Evolutionary conservation across 2,797 vertebrate species (phyloP), one percentile per base, ranked within the genome.

Genomic region (Spea hammondii): DNA sequence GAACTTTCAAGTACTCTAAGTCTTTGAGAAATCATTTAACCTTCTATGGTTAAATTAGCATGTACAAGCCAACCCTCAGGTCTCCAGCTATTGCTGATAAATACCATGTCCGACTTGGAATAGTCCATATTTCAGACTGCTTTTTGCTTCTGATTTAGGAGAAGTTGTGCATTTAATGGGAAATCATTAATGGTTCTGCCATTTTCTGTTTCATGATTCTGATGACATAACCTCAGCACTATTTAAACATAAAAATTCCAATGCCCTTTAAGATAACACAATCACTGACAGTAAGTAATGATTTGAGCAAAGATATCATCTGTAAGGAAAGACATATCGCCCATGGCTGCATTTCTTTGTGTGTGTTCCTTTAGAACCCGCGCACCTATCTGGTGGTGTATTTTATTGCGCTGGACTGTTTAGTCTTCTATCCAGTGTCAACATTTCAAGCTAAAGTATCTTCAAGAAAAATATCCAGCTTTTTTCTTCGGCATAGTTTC

Each of bases 231-330:
- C n/a, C 64, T 51, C 48, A 55, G 4, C 49, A 55, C 10, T 77
- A 57, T 70, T 70, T 64, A 70, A 70, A 64, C 50, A n/a, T 77
- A 45, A 48, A 77, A 60, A 70, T 77, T 70, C 47, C 67, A 51
- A 49, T 62, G 17, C 55, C 57, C 8, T 11, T 14, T 62, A 53
- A 70, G 76, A 77, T 77, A 77, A 77, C 46, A 54, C 12, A 44
- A 14, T 77, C 50, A 55, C 65, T 57, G 51, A 66, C 70, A 59
- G 69, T 51, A 59, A n/a, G 44, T 47, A 53, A 46, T 78, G 51
- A 72, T 72, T 54, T 13, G 44, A 13, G 46, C n/a, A 49, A 57
- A 71, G 57, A 77, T 77, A 71, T n/a, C n/a, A 49, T 77, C 44
- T 54, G 8, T 71, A 64, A 13, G 14, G 71, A 71, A 55, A 46